Conservation (phyloP, 2,888 invertebrate species). For the Eupsilia transversa region DNA sequence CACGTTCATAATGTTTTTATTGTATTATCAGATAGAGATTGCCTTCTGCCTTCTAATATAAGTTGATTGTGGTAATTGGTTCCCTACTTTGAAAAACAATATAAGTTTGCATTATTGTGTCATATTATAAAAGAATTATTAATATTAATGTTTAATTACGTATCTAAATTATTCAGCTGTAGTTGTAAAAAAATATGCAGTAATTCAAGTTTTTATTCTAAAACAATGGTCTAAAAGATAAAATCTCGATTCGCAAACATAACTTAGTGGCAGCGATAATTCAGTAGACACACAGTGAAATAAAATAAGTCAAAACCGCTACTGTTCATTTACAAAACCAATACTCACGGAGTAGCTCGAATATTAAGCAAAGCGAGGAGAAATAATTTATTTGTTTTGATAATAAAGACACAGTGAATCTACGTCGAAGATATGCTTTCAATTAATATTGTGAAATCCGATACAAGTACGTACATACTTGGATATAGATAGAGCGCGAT, state of each 20-base stretch:
- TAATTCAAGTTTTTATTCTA: neutral
- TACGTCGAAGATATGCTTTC: conserved; percentile 13
- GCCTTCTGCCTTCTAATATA: conserved; percentile 3
- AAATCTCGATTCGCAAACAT: conserved; percentile 37
- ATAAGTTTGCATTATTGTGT: neutral
- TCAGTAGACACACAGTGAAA: conserved; percentile 59
- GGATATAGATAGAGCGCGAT: conserved; percentile 1
- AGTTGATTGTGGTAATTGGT: conserved; percentile 10
- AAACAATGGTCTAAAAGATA: conserved; percentile 34
- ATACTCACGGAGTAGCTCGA: conserved; percentile 68
- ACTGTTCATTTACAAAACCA: conserved; percentile 68
- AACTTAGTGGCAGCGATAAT: conserved; percentile 45
- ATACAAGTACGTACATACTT: neutral
- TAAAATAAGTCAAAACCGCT: conserved; percentile 63
- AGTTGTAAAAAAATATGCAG: conserved; percentile 24
- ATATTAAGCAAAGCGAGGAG: conserved; percentile 71
- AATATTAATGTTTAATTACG: too few species aligned
- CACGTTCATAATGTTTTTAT: conserved; percentile 28
- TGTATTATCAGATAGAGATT: conserved; percentile 13
- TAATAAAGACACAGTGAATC: conserved; percentile 38
- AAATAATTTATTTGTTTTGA: conserved; percentile 63
- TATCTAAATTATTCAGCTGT: conserved; percentile 11
- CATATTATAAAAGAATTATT: too few species aligned
- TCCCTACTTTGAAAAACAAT: neutral
- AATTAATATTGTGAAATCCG: conserved; percentile 34